Evolutionary conservation across 2,888 invertebrate genomes (phyloP), one percentile per base, ranked within the genome.

Genomic region (Thymelicus acteon): DNA sequence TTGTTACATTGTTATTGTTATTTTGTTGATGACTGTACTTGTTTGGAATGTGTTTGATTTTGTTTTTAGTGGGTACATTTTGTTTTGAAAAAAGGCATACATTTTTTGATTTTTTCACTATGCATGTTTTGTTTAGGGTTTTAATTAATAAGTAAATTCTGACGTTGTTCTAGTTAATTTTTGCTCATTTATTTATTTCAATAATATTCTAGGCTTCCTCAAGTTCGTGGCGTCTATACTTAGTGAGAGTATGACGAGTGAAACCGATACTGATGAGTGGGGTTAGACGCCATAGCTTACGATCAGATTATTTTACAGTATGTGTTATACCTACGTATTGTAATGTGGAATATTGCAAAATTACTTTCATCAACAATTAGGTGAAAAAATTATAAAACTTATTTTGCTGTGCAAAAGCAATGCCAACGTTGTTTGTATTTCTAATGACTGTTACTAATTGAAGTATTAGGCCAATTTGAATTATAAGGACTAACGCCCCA

Each of bases 221-320:
- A 84, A 87, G 76, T 84, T 92, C 82, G 90, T 90, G 39, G 84
- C 91, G 77, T 85, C 89, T 58, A 87, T 90, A 82, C 79, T 92
- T 74, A 91, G 89, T 80, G 85, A 88, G 76, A 83, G 86, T 82
- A 82, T 91, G 49, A 81, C 86, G 75, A 88, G 86, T 80, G 90
- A 89, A 79, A 81, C 85, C 60, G 88, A 90, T 77, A 86, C 85
- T 24, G 83, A 89, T 69, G 89, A 88, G 79, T 84, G 87, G 83
- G 92, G 92, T 92, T 91, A 90, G 90, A 80, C 75, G 67, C 65
- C 40, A 68, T 68, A 77, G 54, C 72, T 77, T 74, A 72, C 72
- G 44, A 44, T 44, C 44, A 44, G 44, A 44, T 44, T 44, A 7
- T 13, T 8, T 37, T 37, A 15, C 37, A 4, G 48, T n/a, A 48